These are phyloP conservation scores for Empidonax traillii DNA, from an alignment of 2,113 vertebrate genomes.

Conservation along the genomic window DNA sequence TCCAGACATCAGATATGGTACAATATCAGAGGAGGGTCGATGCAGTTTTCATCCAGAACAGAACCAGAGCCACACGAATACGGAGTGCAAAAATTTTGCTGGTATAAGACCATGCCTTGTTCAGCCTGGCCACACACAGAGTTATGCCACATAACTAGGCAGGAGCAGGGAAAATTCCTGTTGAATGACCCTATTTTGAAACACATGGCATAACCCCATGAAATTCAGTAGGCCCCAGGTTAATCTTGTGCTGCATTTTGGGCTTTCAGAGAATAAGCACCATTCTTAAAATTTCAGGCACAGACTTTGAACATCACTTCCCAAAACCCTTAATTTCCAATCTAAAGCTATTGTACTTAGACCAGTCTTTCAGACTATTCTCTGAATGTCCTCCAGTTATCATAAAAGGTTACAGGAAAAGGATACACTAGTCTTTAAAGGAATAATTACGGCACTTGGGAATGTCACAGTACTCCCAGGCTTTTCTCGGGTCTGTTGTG, in stretches of 20 bases:
- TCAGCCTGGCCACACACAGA: not conserved
- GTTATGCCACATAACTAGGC: not conserved
- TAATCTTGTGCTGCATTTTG: not conserved
- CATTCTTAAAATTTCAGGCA: not conserved
- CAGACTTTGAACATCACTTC: not conserved
- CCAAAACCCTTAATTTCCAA: not conserved
- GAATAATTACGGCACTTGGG: slow-evolving; percentile 83
- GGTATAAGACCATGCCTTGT: not conserved
- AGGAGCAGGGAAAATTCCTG: not conserved
- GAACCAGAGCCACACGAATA: not conserved
- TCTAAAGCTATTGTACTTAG: not conserved
- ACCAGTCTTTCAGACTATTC: not conserved
- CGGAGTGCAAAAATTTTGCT: not conserved
- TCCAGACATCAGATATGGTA: accelerated
- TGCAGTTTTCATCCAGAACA: not conserved
- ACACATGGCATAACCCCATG: not conserved
- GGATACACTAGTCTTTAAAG: slow-evolving; percentile 1
- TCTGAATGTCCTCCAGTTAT: not conserved
- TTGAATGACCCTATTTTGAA: not conserved
- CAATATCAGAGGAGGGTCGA: not conserved
- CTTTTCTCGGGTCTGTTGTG: slow-evolving; percentile 80
- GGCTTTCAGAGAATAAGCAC: not conserved
- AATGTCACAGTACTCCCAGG: slow-evolving; percentile 92
- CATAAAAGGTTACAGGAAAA: not conserved
- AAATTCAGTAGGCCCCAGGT: not conserved